A percentile compares a stretch with the other conserved stretches of the same genome.
phyloP scores from a whole-genome alignment of 2,797 vertebrate species.

The Paedocypris micromegethes region DNA sequence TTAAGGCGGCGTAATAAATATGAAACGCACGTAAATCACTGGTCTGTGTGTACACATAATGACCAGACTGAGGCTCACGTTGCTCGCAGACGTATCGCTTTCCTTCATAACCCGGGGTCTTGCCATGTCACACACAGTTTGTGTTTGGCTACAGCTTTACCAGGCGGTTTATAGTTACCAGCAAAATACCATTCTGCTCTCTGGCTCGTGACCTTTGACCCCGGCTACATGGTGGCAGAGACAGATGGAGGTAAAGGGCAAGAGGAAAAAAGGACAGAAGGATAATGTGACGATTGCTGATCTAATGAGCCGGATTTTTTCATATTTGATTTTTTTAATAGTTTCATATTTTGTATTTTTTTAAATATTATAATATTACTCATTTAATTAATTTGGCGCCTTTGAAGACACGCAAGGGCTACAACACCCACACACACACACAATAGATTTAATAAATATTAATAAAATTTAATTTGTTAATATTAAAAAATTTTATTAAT shows the following conservation, averaged over 20 bases:
- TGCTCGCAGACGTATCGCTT: constrained; percentile 27
- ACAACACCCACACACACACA: too few species aligned
- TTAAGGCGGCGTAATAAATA: too few species aligned
- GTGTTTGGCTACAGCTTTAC: constrained; percentile 64
- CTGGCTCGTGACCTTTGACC: constrained; percentile 60
- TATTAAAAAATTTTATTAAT: too few species aligned
- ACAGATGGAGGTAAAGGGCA: constrained; percentile 20
- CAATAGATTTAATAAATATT: too few species aligned
- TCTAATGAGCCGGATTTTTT: constrained; percentile 26
- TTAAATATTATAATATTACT: too few species aligned
- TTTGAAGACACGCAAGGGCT: too few species aligned
- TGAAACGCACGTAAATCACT: not conserved
- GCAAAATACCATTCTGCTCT: constrained; percentile 68
- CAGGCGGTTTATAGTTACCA: constrained; percentile 65
- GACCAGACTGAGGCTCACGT: constrained; percentile 9
- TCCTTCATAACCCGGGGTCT: constrained; percentile 48
- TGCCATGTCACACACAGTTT: constrained; percentile 65
- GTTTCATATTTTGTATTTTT: too few species aligned
- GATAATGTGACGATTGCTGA: constrained; percentile 52
- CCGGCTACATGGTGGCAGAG: constrained; percentile 47
- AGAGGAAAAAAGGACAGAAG: constrained; percentile 44
- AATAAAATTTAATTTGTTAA: too few species aligned
- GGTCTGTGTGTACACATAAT: constrained; percentile 14
- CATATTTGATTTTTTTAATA: too few species aligned
- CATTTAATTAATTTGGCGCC: too few species aligned